A percentile compares a stretch with the other conserved stretches of the same genome.
Evolutionary conservation across 2,797 vertebrate genomes (phyloP).

Genomic region (Harpagifer antarcticus): DNA sequence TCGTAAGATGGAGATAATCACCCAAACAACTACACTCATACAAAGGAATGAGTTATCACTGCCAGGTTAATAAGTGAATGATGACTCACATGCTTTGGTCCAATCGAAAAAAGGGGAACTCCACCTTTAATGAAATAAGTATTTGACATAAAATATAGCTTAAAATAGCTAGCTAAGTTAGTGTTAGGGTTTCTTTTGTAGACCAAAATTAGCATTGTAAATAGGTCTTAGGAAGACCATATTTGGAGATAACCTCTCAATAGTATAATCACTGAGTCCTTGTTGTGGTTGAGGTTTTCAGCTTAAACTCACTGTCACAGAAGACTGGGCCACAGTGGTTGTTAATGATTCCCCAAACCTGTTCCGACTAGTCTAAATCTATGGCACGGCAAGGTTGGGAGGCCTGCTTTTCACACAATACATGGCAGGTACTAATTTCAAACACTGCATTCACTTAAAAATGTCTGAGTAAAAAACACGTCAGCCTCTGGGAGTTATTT

Average conservation of each 20-base stretch:
- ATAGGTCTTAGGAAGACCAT: conserved; percentile 32
- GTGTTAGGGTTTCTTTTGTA: not conserved
- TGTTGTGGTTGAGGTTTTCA: conserved; percentile 69
- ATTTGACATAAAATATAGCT: not conserved
- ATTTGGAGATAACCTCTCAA: conserved; percentile 31
- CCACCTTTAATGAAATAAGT: not conserved
- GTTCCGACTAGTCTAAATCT: conserved; percentile 85
- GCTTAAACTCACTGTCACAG: conserved; percentile 76
- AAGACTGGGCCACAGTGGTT: conserved; percentile 77
- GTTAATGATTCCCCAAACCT: conserved; percentile 89
- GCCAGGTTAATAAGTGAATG: conserved; percentile 15
- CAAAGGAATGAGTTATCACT: not conserved
- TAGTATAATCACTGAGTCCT: conserved; percentile 45
- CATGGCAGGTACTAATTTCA: conserved; percentile 66
- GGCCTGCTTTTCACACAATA: conserved; percentile 74
- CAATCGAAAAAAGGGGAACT: conserved; percentile 15
- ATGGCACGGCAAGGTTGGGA: conserved; percentile 71
- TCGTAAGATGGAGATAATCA: conserved; percentile 97
- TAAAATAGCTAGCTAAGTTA: not conserved
- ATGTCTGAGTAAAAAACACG: conserved; percentile 16
- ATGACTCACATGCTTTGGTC: conserved; percentile 20
- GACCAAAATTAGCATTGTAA: not conserved
- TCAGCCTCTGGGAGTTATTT: conserved; percentile 33
- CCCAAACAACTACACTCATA: conserved; percentile 71
- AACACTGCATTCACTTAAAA: conserved; percentile 29